Base-by-base conservation (phyloP, 2,113 vertebrate genomes). In the Callospermophilus lateralis region DNA sequence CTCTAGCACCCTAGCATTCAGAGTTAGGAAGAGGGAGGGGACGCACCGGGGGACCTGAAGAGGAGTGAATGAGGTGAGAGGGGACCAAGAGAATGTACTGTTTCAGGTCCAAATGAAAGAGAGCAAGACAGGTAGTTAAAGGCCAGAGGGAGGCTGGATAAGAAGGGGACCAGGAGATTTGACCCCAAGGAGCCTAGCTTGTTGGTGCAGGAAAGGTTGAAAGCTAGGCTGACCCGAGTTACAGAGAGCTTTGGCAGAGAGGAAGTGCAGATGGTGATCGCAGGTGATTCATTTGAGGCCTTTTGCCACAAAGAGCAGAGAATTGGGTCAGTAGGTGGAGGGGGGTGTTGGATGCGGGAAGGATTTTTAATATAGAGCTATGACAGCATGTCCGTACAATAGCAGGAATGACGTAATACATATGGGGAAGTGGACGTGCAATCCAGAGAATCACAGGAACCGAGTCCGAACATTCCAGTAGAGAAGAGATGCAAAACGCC, bases 231-330 rank as follows among this genome's bases (percentile, higher is more conserved):
- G 9, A 74, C 63, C 17, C 0, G 26, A 51, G 8, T 63, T 53
- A 42, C 34, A 83, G 68, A 65, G 45, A 92, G 30, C 68, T 51
- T 90, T 89, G 86, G 65, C 89, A 92, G 45, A 93, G 42, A 95
- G 65, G 74, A 93, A 58, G 22, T 42, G 39, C 79, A 92, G 70
- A 88, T 85, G 92, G 42, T 70, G 5, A 79, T 72, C 37, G 13
- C 68, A 80, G 90, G 86, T 97, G 93, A 95, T 74, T 96, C 95
- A 88, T 84, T 37, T 65, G 11, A 93, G 93, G n/a, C 65, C 93
- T 95, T 91, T 90, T 84, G 20, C 74, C 53, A 45, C 48, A 37
- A 93, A 84, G 74, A 89, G 67, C 93, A 87, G 55, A 81, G 76
- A 97, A 93, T 84, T 84, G 48, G 91, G 92, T 94, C 92, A 77